Conservation (phyloP, 2,888 invertebrate genomes). For the Homarus gammarus region DNA sequence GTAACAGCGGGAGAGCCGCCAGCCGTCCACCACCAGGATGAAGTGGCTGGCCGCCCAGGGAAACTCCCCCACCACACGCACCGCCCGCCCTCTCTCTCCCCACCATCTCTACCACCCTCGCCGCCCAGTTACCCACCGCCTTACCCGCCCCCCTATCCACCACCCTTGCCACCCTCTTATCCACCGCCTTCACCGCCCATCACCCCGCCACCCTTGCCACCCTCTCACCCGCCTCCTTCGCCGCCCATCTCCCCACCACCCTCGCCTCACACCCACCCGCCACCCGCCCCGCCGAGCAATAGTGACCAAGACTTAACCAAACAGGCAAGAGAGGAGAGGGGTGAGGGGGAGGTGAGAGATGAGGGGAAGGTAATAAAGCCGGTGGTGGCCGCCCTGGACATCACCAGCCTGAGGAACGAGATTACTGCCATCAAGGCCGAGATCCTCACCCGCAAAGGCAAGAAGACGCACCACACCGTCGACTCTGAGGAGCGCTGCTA, state of each 20-base stretch:
- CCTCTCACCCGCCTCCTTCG: not conserved
- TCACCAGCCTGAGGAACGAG: constrained; percentile 70
- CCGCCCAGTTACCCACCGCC: not conserved
- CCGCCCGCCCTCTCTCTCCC: not conserved
- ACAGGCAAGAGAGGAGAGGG: not conserved
- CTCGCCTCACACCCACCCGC: not conserved
- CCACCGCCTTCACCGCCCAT: not conserved
- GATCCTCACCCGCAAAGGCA: constrained; percentile 69
- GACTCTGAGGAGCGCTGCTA: constrained; percentile 51
- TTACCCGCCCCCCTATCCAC: not conserved
- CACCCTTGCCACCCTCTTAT: not conserved
- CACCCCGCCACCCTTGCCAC: not conserved
- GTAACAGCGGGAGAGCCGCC: constrained; percentile 28
- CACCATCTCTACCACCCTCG: not conserved
- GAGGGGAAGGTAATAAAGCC: not conserved
- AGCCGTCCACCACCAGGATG: constrained; percentile 23
- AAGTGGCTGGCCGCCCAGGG: not conserved
- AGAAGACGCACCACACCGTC: constrained; percentile 26
- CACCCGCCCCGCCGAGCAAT: not conserved
- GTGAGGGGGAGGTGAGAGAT: not conserved
- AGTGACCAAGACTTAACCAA: not conserved
- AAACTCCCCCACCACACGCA: not conserved
- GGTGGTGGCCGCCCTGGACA: constrained; percentile 58
- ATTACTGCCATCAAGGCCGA: constrained; percentile 70
- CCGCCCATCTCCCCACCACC: not conserved